Percentiles rank a stretch among this genome's conserved stretches.
Evolutionary conservation across 1,140 invertebrate genomes (phyloP).

Genomic region (Diorhabda carinulata): DNA sequence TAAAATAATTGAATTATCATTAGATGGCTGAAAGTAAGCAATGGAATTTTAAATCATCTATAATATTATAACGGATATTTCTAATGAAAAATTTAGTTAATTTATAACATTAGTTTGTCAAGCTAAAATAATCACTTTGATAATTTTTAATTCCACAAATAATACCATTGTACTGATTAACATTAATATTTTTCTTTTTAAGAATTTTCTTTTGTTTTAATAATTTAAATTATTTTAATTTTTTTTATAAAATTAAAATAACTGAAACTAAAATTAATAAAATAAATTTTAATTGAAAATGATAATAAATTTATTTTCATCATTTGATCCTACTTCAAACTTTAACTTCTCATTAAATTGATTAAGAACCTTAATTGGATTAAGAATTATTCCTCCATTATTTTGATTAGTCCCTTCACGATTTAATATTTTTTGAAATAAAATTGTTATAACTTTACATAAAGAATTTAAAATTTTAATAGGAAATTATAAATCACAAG

Average conservation of each 20-base stretch:
- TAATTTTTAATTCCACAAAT: conserved; percentile 57
- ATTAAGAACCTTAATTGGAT: conserved; percentile 50
- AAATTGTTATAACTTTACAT: conserved; percentile 48
- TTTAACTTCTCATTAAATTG: conserved; percentile 53
- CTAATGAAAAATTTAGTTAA: conserved; percentile 51
- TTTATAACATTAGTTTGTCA: conserved; percentile 55
- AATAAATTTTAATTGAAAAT: conserved; percentile 50
- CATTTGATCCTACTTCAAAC: conserved; percentile 52
- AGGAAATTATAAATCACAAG: conserved; percentile 44
- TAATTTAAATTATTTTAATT: conserved; percentile 50
- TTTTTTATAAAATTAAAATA: conserved; percentile 36
- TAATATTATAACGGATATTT: conserved; percentile 39
- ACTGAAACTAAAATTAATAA: conserved; percentile 40
- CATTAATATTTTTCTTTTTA: conserved; percentile 51
- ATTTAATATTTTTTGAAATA: conserved; percentile 48
- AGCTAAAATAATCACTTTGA: conserved; percentile 53
- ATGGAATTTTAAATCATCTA: conserved; percentile 54
- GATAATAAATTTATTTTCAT: conserved; percentile 56
- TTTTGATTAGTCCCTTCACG: conserved; percentile 53
- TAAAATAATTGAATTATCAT: conserved; percentile 52
- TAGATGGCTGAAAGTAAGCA: conserved; percentile 61
- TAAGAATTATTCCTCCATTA: conserved; percentile 49
- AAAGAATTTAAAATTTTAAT: conserved; percentile 54
- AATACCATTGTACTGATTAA: conserved; percentile 52
- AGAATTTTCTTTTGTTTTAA: conserved; percentile 51